Percentiles rank a stretch among this genome's conserved stretches.
phyloP scores from a whole-genome alignment of 2,888 invertebrate genomes.

The Napeogenes sylphis region DNA sequence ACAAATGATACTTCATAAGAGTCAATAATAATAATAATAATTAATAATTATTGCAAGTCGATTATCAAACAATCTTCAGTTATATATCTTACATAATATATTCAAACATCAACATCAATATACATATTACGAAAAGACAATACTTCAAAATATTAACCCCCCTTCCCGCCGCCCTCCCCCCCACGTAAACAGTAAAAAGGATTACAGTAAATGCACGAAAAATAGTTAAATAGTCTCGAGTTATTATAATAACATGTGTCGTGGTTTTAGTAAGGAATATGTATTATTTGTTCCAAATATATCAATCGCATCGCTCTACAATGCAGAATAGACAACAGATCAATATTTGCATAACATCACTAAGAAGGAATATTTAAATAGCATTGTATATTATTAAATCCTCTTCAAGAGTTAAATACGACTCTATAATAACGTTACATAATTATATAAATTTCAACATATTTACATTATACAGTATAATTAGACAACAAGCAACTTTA shows the following conservation, averaged over 20 bases:
- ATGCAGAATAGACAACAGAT: too few species aligned
- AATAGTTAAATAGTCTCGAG: slow-evolving; percentile 69
- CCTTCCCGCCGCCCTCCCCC: slow-evolving; percentile 32
- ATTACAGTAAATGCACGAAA: slow-evolving; percentile 77
- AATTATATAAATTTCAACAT: too few species aligned
- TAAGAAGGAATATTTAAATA: not conserved
- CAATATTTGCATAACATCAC: too few species aligned
- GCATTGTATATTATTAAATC: not conserved
- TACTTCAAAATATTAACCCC: too few species aligned
- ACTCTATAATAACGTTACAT: slow-evolving; percentile 1
- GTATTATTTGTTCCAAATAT: not conserved
- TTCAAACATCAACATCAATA: slow-evolving; percentile 50
- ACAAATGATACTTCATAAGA: slow-evolving; percentile 30
- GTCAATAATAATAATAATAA: slow-evolving; percentile 29
- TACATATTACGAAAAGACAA: slow-evolving; percentile 23
- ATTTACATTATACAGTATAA: slow-evolving; percentile 4
- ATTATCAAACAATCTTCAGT: slow-evolving; percentile 10
- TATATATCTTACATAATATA: slow-evolving; percentile 49
- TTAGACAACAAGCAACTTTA: slow-evolving; percentile 5
- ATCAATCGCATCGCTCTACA: too few species aligned
- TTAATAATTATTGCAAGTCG: slow-evolving; percentile 18
- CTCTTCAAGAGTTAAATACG: not conserved
- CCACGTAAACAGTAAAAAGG: slow-evolving; percentile 67
- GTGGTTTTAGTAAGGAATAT: not conserved
- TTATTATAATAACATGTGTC: slow-evolving; percentile 53